Percentiles rank a stretch among this genome's conserved stretches.
Conservation (phyloP, 1,140 invertebrate genomes). For the Magallana gigas region DNA sequence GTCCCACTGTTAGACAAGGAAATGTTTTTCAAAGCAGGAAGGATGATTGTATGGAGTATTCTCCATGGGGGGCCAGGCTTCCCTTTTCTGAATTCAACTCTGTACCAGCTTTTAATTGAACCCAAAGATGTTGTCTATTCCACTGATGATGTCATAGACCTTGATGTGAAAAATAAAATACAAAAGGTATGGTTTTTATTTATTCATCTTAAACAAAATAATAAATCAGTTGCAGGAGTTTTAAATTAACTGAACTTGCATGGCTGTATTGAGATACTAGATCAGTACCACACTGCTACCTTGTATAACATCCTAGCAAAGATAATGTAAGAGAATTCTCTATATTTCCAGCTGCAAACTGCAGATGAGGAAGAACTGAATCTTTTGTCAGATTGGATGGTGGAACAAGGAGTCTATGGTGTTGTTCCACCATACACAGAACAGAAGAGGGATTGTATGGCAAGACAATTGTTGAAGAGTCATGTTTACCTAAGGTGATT, state of each 20-base stretch:
- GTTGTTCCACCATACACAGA: constrained; percentile 1
- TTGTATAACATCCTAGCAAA: neutral
- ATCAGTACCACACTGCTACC: too few relatives aligned
- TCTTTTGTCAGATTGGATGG: neutral
- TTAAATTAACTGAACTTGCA: neutral
- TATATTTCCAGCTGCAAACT: neutral
- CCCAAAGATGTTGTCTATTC: constrained; percentile 11
- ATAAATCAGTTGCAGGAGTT: neutral
- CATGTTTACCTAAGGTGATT: neutral
- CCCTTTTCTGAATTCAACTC: neutral
- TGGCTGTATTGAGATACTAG: neutral
- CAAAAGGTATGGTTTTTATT: neutral
- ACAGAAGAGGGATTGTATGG: neutral
- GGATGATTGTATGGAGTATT: neutral
- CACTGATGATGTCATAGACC: constrained; percentile 9
- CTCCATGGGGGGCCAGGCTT: constrained; percentile 10
- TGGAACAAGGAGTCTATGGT: neutral
- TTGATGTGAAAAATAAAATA: constrained; percentile 15
- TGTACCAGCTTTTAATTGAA: constrained; percentile 13
- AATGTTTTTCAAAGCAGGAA: constrained; percentile 6
- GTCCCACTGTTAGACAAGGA: neutral
- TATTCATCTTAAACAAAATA: neutral
- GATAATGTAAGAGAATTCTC: neutral
- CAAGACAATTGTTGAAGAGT: neutral
- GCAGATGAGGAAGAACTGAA: neutral